Conservation (phyloP, 1,140 invertebrate genomes). For the Heliconius hewitsoni region DNA sequence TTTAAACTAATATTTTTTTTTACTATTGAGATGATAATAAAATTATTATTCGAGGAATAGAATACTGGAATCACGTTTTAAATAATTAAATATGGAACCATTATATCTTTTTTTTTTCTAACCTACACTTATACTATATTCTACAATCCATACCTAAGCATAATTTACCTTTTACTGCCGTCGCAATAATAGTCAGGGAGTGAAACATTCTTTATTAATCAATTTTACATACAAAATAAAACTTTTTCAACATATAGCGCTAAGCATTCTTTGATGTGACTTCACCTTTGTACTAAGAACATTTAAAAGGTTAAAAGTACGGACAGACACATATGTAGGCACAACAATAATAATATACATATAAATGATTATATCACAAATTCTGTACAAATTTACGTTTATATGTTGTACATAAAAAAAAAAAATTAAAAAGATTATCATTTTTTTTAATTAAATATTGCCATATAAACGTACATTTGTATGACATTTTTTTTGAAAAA, state of each 20-base stretch:
- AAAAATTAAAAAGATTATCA: neutral
- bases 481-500: neutral
- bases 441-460: neutral
- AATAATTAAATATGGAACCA: neutral
- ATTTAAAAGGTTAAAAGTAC: constrained; percentile 11
- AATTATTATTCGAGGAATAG: neutral
- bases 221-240: constrained; percentile 65
- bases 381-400: neutral
- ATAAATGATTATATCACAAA: neutral
- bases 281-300: constrained; percentile 59
- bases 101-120: neutral
- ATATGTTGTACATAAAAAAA: neutral
- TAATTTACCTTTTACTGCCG: neutral
- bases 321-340: neutral
- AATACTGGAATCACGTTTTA: constrained; percentile 3
- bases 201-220: constrained; percentile 25
- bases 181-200: neutral
- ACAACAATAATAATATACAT: constrained; percentile 9
- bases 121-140: neutral
- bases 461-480: neutral
- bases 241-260: constrained; percentile 59
- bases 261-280: constrained; percentile 47
- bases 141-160: neutral
- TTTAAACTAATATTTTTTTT: no score
- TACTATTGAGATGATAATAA: neutral